phyloP scores from a whole-genome alignment of 2,797 vertebrate species.

The Pristis pectinata region DNA sequence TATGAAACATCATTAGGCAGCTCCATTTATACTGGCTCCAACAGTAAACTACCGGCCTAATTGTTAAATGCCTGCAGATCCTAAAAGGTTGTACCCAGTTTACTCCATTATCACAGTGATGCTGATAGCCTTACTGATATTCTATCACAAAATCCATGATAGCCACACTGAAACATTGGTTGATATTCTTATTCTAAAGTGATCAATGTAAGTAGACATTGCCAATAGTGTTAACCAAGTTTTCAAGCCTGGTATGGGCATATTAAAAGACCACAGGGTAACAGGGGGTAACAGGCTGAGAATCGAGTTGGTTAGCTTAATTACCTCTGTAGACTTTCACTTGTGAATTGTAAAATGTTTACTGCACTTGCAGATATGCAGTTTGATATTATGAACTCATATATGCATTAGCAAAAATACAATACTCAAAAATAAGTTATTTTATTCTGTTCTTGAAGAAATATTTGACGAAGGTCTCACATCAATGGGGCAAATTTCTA shows the following conservation, averaged over 20 bases:
- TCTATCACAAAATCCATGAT: too few relatives aligned
- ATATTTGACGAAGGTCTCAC: neutral
- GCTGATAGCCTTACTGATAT: neutral
- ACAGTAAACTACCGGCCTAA: neutral
- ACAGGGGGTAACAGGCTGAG: neutral
- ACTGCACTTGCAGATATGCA: neutral
- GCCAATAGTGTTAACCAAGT: neutral
- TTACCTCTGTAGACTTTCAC: neutral
- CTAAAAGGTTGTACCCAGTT: too few relatives aligned
- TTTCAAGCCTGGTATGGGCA: neutral
- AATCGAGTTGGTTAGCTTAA: neutral
- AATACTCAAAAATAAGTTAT: neutral
- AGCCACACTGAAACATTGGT: too few relatives aligned
- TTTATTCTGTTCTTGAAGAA: neutral
- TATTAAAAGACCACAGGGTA: neutral
- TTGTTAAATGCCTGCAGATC: neutral
- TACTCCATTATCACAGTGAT: too few relatives aligned
- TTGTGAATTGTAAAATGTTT: neutral
- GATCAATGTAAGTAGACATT: too few relatives aligned
- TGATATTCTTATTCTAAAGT: too few relatives aligned
- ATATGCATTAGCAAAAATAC: neutral
- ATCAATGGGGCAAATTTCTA: neutral
- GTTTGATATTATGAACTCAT: neutral
- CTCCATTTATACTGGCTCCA: neutral
- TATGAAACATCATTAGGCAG: neutral